Conservation (phyloP, 2,797 vertebrate genomes). For the Hyperoplus immaculatus region DNA sequence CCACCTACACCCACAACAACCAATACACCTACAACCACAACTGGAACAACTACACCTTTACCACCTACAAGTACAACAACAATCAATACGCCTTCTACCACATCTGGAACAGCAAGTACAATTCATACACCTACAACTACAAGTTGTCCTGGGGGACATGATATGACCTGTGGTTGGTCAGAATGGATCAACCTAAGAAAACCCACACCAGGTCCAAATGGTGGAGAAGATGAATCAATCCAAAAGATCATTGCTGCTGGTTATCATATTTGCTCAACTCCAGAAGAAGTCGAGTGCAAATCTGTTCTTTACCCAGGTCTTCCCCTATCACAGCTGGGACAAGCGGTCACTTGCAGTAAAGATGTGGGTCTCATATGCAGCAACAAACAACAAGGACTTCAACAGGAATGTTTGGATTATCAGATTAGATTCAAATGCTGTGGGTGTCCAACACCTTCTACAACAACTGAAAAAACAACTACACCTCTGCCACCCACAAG, state of each 20-base stretch:
- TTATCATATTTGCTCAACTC: slow-evolving; percentile 22
- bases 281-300: neutral
- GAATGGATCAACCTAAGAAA: slow-evolving; percentile 42
- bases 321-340: no score
- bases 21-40: neutral
- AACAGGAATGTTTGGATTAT: no score
- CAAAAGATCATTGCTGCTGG: slow-evolving; percentile 35
- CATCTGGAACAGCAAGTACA: no score
- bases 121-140: neutral
- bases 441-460: no score
- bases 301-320: no score
- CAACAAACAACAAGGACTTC: no score
- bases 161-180: slow-evolving; percentile 21
- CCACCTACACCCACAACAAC: neutral
- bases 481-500: neutral
- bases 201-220: slow-evolving; percentile 32
- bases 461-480: neutral
- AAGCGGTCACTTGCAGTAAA: no score
- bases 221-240: slow-evolving; percentile 46
- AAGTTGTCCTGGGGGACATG: neutral
- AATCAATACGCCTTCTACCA: no score
- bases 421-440: no score
- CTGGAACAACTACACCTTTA: neutral
- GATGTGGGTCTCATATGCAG: no score
- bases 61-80: neutral